Percentiles rank a stretch among this genome's conserved stretches.
Conservation (phyloP, 2,113 vertebrate species). For the Petroica traversi region DNA sequence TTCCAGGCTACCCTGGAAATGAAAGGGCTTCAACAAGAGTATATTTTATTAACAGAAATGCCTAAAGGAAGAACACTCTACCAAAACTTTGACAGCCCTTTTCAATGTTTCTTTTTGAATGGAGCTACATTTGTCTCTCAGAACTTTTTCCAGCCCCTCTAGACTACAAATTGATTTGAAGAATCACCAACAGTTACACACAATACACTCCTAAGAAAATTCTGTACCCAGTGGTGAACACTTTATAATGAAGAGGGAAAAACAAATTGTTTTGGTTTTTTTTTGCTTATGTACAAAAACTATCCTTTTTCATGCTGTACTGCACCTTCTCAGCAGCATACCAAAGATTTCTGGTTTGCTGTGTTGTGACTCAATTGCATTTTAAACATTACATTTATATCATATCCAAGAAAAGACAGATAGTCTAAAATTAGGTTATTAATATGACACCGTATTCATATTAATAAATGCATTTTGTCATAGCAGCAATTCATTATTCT, state of each 20-base stretch:
- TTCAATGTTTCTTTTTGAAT: not conserved
- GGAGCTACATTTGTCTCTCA: not conserved
- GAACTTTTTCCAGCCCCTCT: not conserved
- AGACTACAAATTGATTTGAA: not conserved
- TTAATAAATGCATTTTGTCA: conserved; percentile 31
- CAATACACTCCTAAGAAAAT: not conserved
- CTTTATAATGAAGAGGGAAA: not conserved
- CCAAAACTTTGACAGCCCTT: not conserved
- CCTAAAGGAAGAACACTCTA: not conserved
- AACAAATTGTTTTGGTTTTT: not conserved
- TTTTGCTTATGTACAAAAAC: not conserved
- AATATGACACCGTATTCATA: not conserved
- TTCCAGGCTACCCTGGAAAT: not conserved
- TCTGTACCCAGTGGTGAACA: not conserved
- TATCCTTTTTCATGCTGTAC: not conserved
- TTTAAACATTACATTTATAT: conserved; percentile 16
- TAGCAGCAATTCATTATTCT: conserved; percentile 17
- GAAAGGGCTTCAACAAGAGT: not conserved
- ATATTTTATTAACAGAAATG: conserved; percentile 9
- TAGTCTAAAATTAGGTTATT: conserved; percentile 7
- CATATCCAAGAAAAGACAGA: conserved; percentile 9
- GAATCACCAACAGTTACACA: not conserved
- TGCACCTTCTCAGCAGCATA: not conserved
- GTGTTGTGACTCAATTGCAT: conserved; percentile 3
- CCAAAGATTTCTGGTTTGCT: not conserved